These are phyloP conservation scores for Tribolium freemani DNA, from an alignment of 2,888 invertebrate genomes.

Conservation along the genomic window DNA sequence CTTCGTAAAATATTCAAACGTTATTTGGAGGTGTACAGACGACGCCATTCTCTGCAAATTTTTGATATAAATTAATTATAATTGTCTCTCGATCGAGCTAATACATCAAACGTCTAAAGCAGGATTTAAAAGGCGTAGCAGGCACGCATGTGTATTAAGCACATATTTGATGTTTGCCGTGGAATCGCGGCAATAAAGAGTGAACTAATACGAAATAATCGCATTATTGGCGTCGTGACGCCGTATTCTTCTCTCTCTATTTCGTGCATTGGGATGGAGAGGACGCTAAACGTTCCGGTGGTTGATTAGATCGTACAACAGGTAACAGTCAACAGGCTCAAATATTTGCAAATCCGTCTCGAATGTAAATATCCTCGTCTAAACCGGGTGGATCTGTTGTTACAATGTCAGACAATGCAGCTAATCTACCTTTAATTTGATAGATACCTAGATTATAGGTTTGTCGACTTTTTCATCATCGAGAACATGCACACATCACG, in stretches of 20 bases:
- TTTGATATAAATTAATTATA: not conserved
- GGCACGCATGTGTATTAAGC: constrained; percentile 37
- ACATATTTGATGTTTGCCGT: constrained; percentile 41
- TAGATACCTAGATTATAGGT: constrained; percentile 35
- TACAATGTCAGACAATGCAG: constrained; percentile 49
- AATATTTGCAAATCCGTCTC: constrained; percentile 63
- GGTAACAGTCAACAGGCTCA: constrained; percentile 63
- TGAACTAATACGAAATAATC: constrained; percentile 42
- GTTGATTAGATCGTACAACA: constrained; percentile 49
- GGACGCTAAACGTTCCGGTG: constrained; percentile 10
- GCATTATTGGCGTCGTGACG: constrained; percentile 30
- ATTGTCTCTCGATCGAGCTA: not conserved
- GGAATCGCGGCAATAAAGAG: constrained; percentile 40
- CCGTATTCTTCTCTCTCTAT: constrained; percentile 11
- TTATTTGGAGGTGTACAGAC: not conserved
- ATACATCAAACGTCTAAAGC: constrained; percentile 11
- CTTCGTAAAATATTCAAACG: not conserved
- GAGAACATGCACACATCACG: not conserved
- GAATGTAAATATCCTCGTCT: constrained; percentile 61
- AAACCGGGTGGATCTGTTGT: constrained; percentile 60
- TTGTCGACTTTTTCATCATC: not conserved
- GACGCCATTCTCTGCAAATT: not conserved
- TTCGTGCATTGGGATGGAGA: constrained; percentile 1
- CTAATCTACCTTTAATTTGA: constrained; percentile 43
- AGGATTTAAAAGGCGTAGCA: constrained; percentile 30